These are phyloP conservation scores for Eublepharis macularius DNA, from an alignment of 2,113 vertebrate genomes.

Conservation along the genomic window DNA sequence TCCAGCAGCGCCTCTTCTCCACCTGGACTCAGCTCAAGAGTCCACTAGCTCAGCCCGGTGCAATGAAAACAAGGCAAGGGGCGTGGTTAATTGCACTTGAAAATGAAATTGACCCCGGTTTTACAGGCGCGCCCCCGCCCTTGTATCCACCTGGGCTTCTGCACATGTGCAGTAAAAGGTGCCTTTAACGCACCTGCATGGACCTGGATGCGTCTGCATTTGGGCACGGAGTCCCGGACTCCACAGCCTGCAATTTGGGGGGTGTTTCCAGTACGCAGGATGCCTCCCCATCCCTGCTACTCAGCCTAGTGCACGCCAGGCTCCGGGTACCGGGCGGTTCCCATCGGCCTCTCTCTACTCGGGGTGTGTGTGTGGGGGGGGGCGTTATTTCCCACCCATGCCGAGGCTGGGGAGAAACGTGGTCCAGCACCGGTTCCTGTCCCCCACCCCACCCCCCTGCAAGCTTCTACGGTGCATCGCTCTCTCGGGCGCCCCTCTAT, in stretches of 20 bases:
- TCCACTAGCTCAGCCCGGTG: background rate
- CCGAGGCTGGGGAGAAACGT: background rate
- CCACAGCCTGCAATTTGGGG: background rate
- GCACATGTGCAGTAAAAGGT: background rate
- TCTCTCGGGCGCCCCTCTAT: background rate
- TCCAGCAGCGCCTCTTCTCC: too few species aligned
- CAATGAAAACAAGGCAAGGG: background rate
- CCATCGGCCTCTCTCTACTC: background rate
- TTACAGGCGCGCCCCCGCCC: background rate
- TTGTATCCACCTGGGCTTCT: background rate
- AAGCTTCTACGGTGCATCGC: background rate
- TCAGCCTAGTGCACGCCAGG: background rate
- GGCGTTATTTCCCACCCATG: background rate
- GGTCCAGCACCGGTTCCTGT: background rate
- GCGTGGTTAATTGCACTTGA: background rate
- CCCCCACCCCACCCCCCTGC: slow-evolving; percentile 49
- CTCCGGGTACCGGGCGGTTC: too few species aligned
- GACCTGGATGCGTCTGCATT: background rate
- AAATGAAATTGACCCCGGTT: background rate
- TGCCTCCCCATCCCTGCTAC: background rate
- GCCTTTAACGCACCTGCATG: background rate
- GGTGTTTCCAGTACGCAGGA: background rate
- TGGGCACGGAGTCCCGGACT: background rate
- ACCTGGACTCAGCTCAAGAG: too few species aligned
- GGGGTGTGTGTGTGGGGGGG: background rate